Base-by-base conservation (phyloP, 2,113 vertebrate species). In the Hippocampus zosterae region DNA sequence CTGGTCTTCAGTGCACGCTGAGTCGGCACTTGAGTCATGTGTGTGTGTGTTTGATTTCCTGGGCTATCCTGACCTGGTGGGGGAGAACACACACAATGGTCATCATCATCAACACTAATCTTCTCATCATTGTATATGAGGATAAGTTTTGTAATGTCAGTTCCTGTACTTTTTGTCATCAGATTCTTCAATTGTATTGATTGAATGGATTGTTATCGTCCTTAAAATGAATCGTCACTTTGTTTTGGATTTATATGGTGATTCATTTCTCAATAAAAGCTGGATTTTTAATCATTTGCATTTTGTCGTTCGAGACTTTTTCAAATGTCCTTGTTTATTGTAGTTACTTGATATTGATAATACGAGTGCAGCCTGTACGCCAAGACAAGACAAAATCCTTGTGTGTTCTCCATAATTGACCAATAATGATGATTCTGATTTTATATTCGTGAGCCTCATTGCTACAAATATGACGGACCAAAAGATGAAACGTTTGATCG, bases 1-100 rank as follows among this genome's bases (percentile, higher is more conserved):
- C 62, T 50, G 50, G 74, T 74, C 66, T 69, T 75, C 37, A 53
- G 40, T 53, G 18, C 75, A 72, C 69, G 73, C 81, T 75, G 80
- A 80, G 70, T 18, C 27, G 25, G 63, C 63, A 3, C 23, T 46
- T 46, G n/a, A 65, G 19, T 33, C 27, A 1, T 40, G 37, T 62
- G 33, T 40, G 33, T 61, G 15, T 62, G 33, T 21, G 60, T 1
- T 5, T 37, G 60, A 40, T 3, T 11, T 37, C 8, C 37, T 19
- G 37, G 60, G 37, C 60, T 3, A 41, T 5, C 33, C 33, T 37
- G 33, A 37, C 33, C 33, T 11, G 40, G 18, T n/a, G 33, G 37
- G 19, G 37, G 44, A n/a, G 62, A 23, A 64, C 2, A 25, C 40
- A 42, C 61, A 41, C 37, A 63, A 37, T 42, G 37, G 18, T 65